Evolutionary conservation across 2,888 invertebrate species (phyloP), one percentile per base, ranked within the genome.

Genomic region (Opisthograptis luteolata): DNA sequence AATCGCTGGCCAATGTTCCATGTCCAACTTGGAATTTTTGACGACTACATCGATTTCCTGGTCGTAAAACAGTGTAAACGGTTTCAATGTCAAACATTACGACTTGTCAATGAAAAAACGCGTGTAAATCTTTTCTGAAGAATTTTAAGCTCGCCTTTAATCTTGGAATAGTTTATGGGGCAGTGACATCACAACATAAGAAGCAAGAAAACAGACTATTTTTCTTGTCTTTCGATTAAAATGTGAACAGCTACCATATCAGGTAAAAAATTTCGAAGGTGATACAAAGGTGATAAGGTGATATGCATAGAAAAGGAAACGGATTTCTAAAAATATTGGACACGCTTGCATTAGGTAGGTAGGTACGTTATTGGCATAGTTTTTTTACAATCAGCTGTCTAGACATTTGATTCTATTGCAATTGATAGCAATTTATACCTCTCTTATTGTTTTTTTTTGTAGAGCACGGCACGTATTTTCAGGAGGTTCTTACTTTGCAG

Each of bases 61-160:
- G 74, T 76, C 72, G 76, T 85, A 82, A 87, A 85, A 76, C 70
- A 75, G 75, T 77, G 76, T 79, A 75, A 84, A 86, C 81, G 77
- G 69, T 76, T 70, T 81, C 88, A 88, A 89, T 87, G 88, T 77
- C 87, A 84, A 69, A 75, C 62, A 86, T 87, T 85, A 88, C 74
- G 82, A 81, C 61, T 72, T 70, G 68, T 70, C 78, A 80, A 84
- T 82, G 76, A 76, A 79, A 78, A 76, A 75, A 73, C 63, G 59
- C 64, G 61, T 54, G 64, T 58, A 70, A 68, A 64, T 65, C 49
- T 68, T 67, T 62, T 57, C 61, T 45, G 55, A 62, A 59, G 64
- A 66, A 73, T 75, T 66, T 58, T 56, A 61, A 64, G 59, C 55
- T 58, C 59, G 60, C 59, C 58, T 72, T 66, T 66, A 65, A 69